Evolutionary conservation across 30 jellyfish, hydroid and myxozoan species (phyloP).

Genomic region (Turritopsis rubra): DNA sequence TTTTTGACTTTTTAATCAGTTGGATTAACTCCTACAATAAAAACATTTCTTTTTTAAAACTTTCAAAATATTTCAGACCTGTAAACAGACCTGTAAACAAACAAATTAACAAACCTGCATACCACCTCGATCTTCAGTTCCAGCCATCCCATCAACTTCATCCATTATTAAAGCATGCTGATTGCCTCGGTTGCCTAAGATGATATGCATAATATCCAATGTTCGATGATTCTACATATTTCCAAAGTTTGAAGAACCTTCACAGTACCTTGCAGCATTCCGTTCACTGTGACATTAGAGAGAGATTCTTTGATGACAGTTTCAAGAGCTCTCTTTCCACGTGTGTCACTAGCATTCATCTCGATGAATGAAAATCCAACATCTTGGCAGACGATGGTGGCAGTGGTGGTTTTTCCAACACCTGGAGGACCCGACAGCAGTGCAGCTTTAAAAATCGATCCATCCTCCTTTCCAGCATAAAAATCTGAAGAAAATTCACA

Average conservation of each 20-base stretch:
- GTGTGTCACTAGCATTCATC: conserved; percentile 96
- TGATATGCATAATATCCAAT: too few relatives aligned
- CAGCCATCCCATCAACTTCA: conserved; percentile 99
- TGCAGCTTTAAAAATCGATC: conserved; percentile 84
- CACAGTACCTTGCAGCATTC: conserved; percentile 62
- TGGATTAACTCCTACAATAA: conserved; percentile 63
- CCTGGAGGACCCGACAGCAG: conserved; percentile 99
- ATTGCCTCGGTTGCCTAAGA: conserved; percentile 36
- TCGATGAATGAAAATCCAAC: conserved; percentile 70
- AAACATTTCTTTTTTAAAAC: background rate
- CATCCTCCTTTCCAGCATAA: conserved; percentile 93
- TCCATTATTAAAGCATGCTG: conserved; percentile 87
- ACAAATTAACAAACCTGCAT: conserved; percentile 50
- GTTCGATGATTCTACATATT: too few relatives aligned
- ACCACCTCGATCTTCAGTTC: conserved; percentile 98
- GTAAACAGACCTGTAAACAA: background rate
- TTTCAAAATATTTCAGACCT: background rate
- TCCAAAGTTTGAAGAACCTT: too few relatives aligned
- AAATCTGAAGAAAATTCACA: conserved; percentile 47
- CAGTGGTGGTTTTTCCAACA: conserved; percentile 99
- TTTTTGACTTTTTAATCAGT: conserved; percentile 61
- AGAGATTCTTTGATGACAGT: conserved; percentile 56
- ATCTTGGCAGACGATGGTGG: conserved; percentile 89
- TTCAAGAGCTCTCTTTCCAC: conserved; percentile 77
- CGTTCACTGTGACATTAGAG: conserved; percentile 55